Conservation (phyloP, 1,140 invertebrate genomes). For the Drosophila repletoides region DNA sequence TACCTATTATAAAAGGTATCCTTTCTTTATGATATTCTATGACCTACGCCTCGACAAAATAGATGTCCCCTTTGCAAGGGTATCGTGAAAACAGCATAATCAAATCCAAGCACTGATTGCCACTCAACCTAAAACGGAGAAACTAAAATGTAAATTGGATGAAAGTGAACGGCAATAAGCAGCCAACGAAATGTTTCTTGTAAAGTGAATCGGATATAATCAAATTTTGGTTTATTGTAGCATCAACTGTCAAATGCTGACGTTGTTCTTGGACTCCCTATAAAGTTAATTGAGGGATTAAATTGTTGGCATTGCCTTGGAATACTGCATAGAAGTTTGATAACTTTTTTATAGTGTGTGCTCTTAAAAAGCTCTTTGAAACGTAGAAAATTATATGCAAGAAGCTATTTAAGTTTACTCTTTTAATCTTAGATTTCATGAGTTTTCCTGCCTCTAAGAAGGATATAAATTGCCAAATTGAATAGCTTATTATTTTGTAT, state of each 20-base stretch:
- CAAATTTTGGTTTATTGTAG: constrained; percentile 15
- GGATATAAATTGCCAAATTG: no score
- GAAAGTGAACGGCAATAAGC: constrained; percentile 56
- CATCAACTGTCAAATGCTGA: constrained; percentile 9
- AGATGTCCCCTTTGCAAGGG: no score
- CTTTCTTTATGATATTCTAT: no score
- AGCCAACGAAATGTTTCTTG: constrained; percentile 39
- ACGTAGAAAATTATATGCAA: neutral
- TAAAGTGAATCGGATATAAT: constrained; percentile 11
- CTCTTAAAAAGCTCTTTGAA: no score
- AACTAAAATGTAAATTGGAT: constrained; percentile 66
- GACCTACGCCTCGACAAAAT: no score
- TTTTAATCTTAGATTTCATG: no score
- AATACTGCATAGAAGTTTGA: neutral
- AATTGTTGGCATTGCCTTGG: neutral
- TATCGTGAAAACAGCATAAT: constrained; percentile 61
- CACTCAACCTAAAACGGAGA: constrained; percentile 23
- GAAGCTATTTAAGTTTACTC: no score
- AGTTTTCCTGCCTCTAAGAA: no score
- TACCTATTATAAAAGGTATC: no score
- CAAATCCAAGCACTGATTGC: constrained; percentile 58
- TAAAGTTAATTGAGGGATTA: constrained; percentile 11
- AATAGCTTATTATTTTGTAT: no score
- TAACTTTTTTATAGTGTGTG: constrained; percentile 1
- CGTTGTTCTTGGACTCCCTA: neutral